Conservation (phyloP, 2,113 vertebrate genomes). For the Microcebus lehilahytsara region DNA sequence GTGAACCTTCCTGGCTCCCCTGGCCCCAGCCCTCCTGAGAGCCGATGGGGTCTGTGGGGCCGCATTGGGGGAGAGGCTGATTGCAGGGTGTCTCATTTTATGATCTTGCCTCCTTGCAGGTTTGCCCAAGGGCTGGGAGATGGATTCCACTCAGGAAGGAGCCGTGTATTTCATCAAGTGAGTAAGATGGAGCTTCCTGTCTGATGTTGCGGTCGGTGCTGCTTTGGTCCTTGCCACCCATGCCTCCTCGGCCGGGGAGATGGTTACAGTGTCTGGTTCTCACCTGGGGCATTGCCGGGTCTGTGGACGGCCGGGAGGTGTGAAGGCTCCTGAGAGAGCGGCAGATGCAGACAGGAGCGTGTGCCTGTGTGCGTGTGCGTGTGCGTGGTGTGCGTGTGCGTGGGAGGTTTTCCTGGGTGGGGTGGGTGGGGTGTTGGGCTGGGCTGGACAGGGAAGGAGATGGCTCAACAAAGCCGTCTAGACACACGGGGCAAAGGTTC, state of each 20-base stretch:
- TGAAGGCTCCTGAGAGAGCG: not conserved
- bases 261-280: not conserved
- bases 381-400: not conserved
- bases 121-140: slow-evolving; percentile 86
- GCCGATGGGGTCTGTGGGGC: not conserved
- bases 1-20: not conserved
- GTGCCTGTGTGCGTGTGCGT: not conserved
- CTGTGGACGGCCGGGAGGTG: not conserved
- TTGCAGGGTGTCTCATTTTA: not conserved
- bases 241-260: not conserved
- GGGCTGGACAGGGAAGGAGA: not conserved
- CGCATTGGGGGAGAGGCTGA: not conserved
- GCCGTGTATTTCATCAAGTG: slow-evolving; percentile 87
- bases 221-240: not conserved
- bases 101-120: slow-evolving; percentile 70
- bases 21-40: not conserved
- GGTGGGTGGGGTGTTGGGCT: not conserved
- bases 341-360: not conserved
- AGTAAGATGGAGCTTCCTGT: slow-evolving; percentile 59
- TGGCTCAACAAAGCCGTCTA: not conserved
- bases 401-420: not conserved
- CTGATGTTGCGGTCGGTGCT: not conserved
- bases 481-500: not conserved
- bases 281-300: not conserved
- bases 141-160: slow-evolving; percentile 81